These are phyloP conservation scores for Drosophila kokeensis DNA, from an alignment of 2,888 invertebrate species.

Conservation along the genomic window DNA sequence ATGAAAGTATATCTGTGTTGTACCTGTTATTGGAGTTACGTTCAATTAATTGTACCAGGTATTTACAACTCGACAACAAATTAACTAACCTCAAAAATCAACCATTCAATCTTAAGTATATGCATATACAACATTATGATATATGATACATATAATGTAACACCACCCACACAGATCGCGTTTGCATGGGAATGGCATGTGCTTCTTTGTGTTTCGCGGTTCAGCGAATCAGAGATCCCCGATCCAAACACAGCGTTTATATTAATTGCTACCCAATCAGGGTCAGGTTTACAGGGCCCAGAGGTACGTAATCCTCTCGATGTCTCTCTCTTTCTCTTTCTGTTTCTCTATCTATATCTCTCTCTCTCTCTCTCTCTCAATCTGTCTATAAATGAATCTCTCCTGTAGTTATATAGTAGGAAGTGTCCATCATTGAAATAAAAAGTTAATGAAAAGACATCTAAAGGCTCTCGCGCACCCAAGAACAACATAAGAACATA, in stretches of 20 bases:
- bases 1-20: conserved; percentile 46
- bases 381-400: conserved; percentile 31
- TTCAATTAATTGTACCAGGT: conserved; percentile 61
- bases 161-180: conserved; percentile 42
- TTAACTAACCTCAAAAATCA: conserved; percentile 44
- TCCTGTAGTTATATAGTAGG: conserved; percentile 41
- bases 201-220: conserved; percentile 51
- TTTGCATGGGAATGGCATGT: conserved; percentile 62
- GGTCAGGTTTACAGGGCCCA: conserved; percentile 24
- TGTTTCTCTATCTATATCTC: conserved; percentile 14
- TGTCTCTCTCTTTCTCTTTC: conserved; percentile 18
- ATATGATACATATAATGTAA: conserved; percentile 27
- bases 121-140: conserved; percentile 36
- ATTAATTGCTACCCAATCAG: conserved; percentile 24
- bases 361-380: conserved; percentile 22
- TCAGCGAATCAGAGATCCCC: conserved; percentile 15
- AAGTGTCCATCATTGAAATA: conserved; percentile 9
- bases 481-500: conserved; percentile 38
- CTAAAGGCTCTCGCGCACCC: conserved; percentile 25
- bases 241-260: conserved; percentile 29
- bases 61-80: conserved; percentile 52
- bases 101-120: conserved; percentile 28
- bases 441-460: background rate
- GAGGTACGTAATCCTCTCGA: conserved; percentile 51
- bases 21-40: conserved; percentile 58